A percentile compares a stretch with the other conserved stretches of the same genome.
Evolutionary conservation across 2,888 invertebrate genomes (phyloP).

Genomic region (Halocaridina rubra): DNA sequence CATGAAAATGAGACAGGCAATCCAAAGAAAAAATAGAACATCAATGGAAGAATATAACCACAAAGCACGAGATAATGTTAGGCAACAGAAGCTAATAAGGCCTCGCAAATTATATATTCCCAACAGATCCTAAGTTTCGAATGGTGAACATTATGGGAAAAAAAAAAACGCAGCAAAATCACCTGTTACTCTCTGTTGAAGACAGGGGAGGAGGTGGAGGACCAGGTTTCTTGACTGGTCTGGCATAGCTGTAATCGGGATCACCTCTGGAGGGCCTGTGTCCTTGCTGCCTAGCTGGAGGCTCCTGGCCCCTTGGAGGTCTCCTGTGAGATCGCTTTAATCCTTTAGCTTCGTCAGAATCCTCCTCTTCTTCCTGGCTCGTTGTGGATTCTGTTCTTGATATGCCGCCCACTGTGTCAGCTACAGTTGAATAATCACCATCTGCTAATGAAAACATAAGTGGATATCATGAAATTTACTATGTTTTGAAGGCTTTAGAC

Average conservation of each 20-base stretch:
- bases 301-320: conserved; percentile 13
- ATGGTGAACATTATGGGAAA: no score
- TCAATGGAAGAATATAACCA: no score
- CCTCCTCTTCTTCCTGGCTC: conserved; percentile 55
- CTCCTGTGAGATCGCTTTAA: conserved; percentile 5
- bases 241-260: conserved; percentile 50
- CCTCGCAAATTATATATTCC: no score
- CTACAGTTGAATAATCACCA: conserved; percentile 48
- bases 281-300: conserved; percentile 10
- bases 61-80: no score
- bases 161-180: background rate
- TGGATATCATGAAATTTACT: no score
- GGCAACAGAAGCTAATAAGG: no score
- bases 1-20: no score
- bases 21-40: no score
- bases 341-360: conserved; percentile 40
- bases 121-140: no score
- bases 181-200: conserved; percentile 56
- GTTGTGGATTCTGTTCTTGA: conserved; percentile 50
- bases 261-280: conserved; percentile 47
- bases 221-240: conserved; percentile 46
- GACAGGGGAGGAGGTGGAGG: conserved; percentile 41
- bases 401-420: conserved; percentile 46
- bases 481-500: no score
- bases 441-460: background rate